Conservation (phyloP, 2,113 vertebrate species). For the Chloropsis cyanopogon region DNA sequence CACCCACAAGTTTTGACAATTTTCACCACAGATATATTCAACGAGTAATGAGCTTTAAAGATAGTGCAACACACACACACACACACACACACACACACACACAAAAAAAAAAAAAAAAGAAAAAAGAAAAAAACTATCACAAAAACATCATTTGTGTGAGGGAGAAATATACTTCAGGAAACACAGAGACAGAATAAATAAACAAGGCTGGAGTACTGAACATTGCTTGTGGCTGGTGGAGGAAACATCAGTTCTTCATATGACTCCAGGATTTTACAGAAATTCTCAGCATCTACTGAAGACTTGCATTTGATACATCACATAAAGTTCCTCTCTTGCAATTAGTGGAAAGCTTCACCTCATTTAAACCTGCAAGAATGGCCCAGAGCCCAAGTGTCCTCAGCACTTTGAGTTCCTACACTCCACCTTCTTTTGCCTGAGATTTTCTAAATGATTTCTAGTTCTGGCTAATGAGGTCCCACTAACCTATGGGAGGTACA, state of each 20-base stretch:
- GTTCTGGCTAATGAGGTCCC: neutral
- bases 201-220: neutral
- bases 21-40: neutral
- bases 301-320: neutral
- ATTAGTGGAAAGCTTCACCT: constrained; percentile 14
- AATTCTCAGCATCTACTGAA: neutral
- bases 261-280: neutral
- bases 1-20: neutral
- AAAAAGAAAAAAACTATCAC: neutral
- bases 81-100: too few relatives aligned
- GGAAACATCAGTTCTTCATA: neutral
- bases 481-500: neutral
- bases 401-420: neutral
- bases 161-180: constrained; percentile 1
- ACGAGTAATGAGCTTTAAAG: neutral
- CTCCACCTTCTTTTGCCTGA: neutral
- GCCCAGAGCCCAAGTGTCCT: neutral
- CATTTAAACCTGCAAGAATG: neutral
- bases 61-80: neutral
- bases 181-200: neutral
- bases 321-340: neutral
- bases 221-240: neutral
- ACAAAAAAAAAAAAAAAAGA: too few relatives aligned
- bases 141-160: neutral
- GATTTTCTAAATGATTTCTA: neutral